Base-by-base conservation (phyloP, 2,113 vertebrate species). In the Crocuta crocuta region DNA sequence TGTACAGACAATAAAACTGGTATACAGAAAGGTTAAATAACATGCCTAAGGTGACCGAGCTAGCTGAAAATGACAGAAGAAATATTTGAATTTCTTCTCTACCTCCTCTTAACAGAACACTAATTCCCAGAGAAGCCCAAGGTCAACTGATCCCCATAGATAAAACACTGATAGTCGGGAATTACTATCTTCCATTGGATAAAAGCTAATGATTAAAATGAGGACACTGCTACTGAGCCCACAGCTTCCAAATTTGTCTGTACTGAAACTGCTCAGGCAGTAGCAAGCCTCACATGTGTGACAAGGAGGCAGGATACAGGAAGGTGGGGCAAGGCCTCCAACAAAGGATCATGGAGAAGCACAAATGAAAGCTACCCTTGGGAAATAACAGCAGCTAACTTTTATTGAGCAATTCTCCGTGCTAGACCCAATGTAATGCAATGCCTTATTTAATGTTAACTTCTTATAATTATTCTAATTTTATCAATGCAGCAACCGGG, bases 391-490 rank as follows among this genome's bases (percentile, higher is more conserved):
- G 61, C 39, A 76, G 85, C 89, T 78, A 68, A 83, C 21, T 89
- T 87, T 93, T 86, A 81, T 65, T 68, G 91, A 95, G 87, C n/a
- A 26, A 63, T 63, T 92, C 43, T 12, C 0, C 74, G 61, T 86
- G 82, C 73, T 93, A 43, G 76, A 81, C 26, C 15, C 5, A 24
- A 10, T 81, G 63, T 61, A 61, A 79, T 19, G 39, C 66, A 79
- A 91, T 78, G 53, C 63, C 79, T 86, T 94, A 43, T 93, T 95
- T 97, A 95, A 97, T 94, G 88, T 95, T 93, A 95, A 48, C 68
- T 76, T 82, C 94, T 86, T 95, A 45, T 91, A 95, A 94, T 98
- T 94, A 96, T 98, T 95, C 71, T 39, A 88, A 9, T 76, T 86
- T 91, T 89, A 95, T 82, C 95, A 89, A 0, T 85, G 81, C n/a